Base-by-base conservation (phyloP, 2,888 invertebrate genomes). In the Parnassius smintheus region DNA sequence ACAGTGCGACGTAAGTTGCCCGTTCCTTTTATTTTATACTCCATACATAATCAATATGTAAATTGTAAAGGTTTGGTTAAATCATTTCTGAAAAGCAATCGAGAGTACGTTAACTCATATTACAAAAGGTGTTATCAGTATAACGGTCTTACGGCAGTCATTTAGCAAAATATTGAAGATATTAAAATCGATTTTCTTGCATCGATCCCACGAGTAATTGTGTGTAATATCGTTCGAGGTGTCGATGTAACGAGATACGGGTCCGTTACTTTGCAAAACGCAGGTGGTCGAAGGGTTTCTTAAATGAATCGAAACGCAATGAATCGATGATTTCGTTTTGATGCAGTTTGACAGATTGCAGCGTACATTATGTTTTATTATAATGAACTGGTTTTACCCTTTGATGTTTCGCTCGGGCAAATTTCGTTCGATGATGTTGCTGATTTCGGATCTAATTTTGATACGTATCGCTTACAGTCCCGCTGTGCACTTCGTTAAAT, bases 201-300 rank as follows among this genome's bases (percentile, higher is more conserved):
- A 80, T 78, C 82, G 81, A 81, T 83, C 71, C 74, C 74, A 71
- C 80, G 74, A 79, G 81, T 86, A 86, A 88, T 87, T 83, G 84
- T 86, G 77, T 71, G 77, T 83, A 85, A 86, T 84, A 83, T 69
- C 68, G 70, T 71, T 68, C 61, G 70, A 89, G 85, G 90, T 88
- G 88, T 87, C 83, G 85, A 90, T 82, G 78, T 80, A 81, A 83
- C 76, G 75, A 81, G 81, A 84, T 81, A 80, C 70, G 69, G 79
- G 73, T 66, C 80, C 83, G 82, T 87, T 86, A 86, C 83, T 81
- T 35, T 79, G 85, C 83, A 81, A 74, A 79, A 80, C 76, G 81
- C 78, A 76, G 86, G 89, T 88, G 87, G 88, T 83, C 88, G 75
- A 25, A 44, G 13, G 48, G 18, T 49, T n/a, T 42, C 56, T 50